phyloP scores from a whole-genome alignment of 35 echinoderm and acorn worm species.

The Ptychodera flava region DNA sequence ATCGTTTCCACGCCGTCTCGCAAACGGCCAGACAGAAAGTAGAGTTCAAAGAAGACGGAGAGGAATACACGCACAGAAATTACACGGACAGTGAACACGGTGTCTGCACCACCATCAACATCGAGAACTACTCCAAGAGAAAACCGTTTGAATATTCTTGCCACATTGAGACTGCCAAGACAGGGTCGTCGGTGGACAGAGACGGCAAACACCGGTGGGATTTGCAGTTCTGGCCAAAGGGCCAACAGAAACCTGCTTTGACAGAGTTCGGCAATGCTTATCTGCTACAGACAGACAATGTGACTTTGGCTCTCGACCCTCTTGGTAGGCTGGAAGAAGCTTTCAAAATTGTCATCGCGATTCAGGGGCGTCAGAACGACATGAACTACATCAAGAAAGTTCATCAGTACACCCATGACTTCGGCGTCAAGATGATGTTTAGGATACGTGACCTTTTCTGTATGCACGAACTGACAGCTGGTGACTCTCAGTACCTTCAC shows the following conservation, averaged over 20 bases:
- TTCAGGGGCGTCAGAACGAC: conserved; percentile 39
- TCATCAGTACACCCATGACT: conserved; percentile 66
- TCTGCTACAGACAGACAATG: conserved; percentile 65
- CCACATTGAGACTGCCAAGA: not conserved
- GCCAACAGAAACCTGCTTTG: not conserved
- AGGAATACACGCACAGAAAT: conserved; percentile 63
- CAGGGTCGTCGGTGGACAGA: not conserved
- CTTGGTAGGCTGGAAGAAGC: conserved; percentile 83
- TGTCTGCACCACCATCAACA: conserved; percentile 75
- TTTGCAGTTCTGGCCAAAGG: not conserved
- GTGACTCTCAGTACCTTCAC: conserved; percentile 45
- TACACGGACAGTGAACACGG: conserved; percentile 93
- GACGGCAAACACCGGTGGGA: not conserved
- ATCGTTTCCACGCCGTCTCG: conserved; percentile 79
- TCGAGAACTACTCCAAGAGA: not conserved
- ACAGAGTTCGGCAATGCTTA: not conserved
- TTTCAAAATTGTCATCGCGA: conserved; percentile 66
- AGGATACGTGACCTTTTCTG: not conserved
- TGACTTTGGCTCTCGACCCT: conserved; percentile 87
- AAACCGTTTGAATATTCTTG: not conserved
- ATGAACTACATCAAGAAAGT: conserved; percentile 79
- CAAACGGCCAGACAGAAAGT: conserved; percentile 40
- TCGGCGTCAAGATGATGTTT: conserved; percentile 82
- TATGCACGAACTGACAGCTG: conserved; percentile 39
- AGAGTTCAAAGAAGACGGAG: conserved; percentile 48